These are phyloP conservation scores for Sipha maydis DNA, from an alignment of 2,888 invertebrate species.

Conservation along the genomic window DNA sequence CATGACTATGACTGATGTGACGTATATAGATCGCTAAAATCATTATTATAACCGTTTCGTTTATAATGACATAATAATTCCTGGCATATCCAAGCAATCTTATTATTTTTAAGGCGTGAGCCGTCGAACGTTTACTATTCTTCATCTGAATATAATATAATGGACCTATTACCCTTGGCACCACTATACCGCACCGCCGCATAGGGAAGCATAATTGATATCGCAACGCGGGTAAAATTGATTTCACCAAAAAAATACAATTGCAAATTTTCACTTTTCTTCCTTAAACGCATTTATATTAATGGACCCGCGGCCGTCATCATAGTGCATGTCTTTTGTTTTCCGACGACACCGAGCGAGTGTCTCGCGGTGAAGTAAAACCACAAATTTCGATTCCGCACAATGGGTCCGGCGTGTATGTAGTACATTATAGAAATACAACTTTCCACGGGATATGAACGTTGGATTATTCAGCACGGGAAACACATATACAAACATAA, in stretches of 20 bases:
- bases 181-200: too few relatives aligned
- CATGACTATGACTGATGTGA: too few relatives aligned
- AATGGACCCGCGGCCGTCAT: neutral
- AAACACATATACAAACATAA: slow-evolving; percentile 2
- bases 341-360: neutral
- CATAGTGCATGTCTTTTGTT: slow-evolving; percentile 17
- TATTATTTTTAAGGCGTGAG: too few relatives aligned
- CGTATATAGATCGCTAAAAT: too few relatives aligned
- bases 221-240: too few relatives aligned
- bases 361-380: slow-evolving; percentile 3
- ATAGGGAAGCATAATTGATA: too few relatives aligned
- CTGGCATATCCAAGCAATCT: too few relatives aligned
- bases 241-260: slow-evolving; percentile 9
- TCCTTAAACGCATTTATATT: neutral
- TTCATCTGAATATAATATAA: too few relatives aligned
- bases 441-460: slow-evolving; percentile 28
- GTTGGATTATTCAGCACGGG: slow-evolving; percentile 4
- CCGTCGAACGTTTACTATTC: too few relatives aligned
- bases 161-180: too few relatives aligned
- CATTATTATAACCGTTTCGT: too few relatives aligned
- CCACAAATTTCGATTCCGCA: slow-evolving; percentile 49
- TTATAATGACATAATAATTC: too few relatives aligned
- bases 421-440: neutral
- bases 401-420: neutral
- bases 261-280: slow-evolving; percentile 49